Evolutionary conservation across 2,797 vertebrate species (phyloP).

Genomic region (Periophthalmus magnuspinnatus): DNA sequence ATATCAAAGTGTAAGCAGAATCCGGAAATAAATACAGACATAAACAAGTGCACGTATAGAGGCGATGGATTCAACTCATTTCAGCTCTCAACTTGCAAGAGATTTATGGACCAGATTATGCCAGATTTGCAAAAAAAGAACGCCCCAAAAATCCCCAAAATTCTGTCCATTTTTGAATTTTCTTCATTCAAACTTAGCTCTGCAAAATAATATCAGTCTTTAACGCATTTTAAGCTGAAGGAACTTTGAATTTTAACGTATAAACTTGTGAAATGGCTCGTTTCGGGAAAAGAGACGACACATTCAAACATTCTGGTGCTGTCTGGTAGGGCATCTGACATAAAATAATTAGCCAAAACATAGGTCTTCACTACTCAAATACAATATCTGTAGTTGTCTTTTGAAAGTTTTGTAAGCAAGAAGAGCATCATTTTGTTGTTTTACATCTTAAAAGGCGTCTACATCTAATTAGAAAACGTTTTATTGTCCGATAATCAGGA

Average conservation of each 20-base stretch:
- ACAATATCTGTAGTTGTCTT: no score
- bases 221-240: neutral
- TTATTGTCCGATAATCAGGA: no score
- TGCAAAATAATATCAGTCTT: neutral
- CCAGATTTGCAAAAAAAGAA: neutral
- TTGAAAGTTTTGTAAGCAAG: no score
- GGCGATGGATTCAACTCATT: constrained; percentile 21
- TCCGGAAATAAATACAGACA: constrained; percentile 53
- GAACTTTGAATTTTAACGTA: no score
- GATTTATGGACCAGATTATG: neutral
- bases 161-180: neutral
- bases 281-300: no score
- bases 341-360: neutral
- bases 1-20: constrained; percentile 68
- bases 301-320: no score
- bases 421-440: neutral
- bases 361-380: neutral
- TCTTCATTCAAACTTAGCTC: neutral
- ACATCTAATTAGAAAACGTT: no score
- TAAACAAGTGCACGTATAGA: constrained; percentile 41
- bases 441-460: neutral
- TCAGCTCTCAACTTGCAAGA: constrained; percentile 42
- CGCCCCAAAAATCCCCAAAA: neutral
- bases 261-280: no score
- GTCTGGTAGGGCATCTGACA: neutral